Base-by-base conservation (phyloP, 2,888 invertebrate genomes). In the Aphrophora alni region DNA sequence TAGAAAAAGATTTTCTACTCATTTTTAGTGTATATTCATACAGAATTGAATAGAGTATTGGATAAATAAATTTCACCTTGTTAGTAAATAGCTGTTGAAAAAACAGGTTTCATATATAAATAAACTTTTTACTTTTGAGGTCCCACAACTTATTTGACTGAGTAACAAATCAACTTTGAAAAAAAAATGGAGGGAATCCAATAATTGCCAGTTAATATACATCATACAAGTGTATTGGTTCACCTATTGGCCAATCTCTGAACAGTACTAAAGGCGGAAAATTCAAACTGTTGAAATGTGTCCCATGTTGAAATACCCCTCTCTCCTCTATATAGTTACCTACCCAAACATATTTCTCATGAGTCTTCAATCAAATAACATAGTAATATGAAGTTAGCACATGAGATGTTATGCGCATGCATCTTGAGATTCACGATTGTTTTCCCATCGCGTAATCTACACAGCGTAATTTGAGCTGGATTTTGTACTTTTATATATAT, bases 111-210 rank as follows among this genome's bases (percentile, higher is more conserved):
- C 1, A 75, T 25, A 75, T 33, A 1, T 0, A 38, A 75, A 75
- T 75, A 4, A 38, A 38, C 75, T 75, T 75, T 75, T 75, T 38
- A 75, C 75, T 75, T 75, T 75, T 75, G 75, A 75, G 75, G 75
- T 33, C 38, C 21, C 38, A 75, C 17, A 75, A 75, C 75, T 33
- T 75, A 38, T 75, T 75, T 38, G 38, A 38, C 33, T 75, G 17
- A 38, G 38, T 28, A 75, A 33, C 75, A 38, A 28, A 75, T n/a
- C 33, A 38, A 38, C 38, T 75, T 17, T 38, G 28, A 38, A 38
- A 38, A 75, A n/a, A 38, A 75, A 75, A 75, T 73, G 75, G 38
- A 38, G 38, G 38, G 38, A 21, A 75, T 21, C 21, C 75, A 38
- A 38, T 38, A 38, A 38, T 38, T 38, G 38, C 75, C 75, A 75